Base-by-base conservation (phyloP, 2,797 vertebrate species). In the Sitta carolinensis region DNA sequence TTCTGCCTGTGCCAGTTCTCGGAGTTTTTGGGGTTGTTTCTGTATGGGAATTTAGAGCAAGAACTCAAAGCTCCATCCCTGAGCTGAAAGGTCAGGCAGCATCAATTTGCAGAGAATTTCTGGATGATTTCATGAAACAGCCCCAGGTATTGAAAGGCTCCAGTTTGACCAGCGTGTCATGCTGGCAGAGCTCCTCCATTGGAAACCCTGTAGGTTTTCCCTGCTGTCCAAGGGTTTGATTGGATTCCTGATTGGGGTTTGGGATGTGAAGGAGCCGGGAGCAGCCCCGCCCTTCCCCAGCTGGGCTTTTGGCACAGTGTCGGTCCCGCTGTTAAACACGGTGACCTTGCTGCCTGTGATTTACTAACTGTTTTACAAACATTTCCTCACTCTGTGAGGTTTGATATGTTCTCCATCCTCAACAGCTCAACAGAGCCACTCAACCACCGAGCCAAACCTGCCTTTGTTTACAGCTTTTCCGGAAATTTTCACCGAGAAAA, bases 401-500 rank as follows among this genome's bases (percentile, higher is more conserved):
- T 98, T 98, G 97, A 98, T 97, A 97, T 96, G 97, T 97, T 98
- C 98, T 95, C 97, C 97, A 94, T 97, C 98, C 98, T 97, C 98
- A 96, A 95, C 98, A 92, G 97, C 97, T 97, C 97, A 85, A 63
- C 95, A 89, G 90, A 97, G 97, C 95, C 91, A 64, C 96, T 95
- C 93, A 21, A 11, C 84, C 92, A 77, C 97, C 29, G 61, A 98
- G 98, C 98, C 98, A 98, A 98, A 98, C 98, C 97, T 98, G 97
- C 97, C 97, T 98, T 98, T 99, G 98, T 99, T 99, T 99, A 99
- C 98, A 98, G 98, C 97, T 98, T 98, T 97, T 95, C 98, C 98
- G 98, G 98, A 99, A 98, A 98, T 97, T 96, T 98, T 98, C 97
- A 96, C 98, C 97, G 98, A 98, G 98, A 91, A 38, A 88, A 88